Base-by-base conservation (phyloP, 2,797 vertebrate species). In the Botia almorhae region DNA sequence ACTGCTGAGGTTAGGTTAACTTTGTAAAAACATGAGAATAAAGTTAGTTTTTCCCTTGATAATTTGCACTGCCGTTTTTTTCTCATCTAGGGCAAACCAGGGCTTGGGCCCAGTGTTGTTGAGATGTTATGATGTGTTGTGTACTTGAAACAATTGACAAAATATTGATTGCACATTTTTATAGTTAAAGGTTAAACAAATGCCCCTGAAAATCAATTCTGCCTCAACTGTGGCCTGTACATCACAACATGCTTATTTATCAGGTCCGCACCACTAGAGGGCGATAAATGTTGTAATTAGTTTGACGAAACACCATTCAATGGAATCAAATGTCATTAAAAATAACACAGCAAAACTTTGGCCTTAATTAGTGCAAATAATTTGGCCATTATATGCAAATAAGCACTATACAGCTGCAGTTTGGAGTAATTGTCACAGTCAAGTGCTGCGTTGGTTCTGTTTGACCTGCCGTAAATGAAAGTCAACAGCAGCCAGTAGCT, bases 11-110 rank as follows among this genome's bases (percentile, higher is more conserved):
- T 88, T 88, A 86, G 85, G 77, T 90, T 89, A 85, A 90, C 83
- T 90, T 88, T 94, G 90, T 94, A 93, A 93, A 90, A 88, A 90
- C 81, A 91, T 72, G 89, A 91, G 91, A 92, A 88, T 89, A 89
- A 92, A 89, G 71, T 81, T 86, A 87, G 89, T 91, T 82, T 89
- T 89, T 90, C 87, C 90, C 89, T 92, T 88, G 84, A 90, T 72
- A 14, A 60, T 67, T 65, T 63, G 14, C 48, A 33, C 17, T 39
- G 46, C 33, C 4, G 1, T 33, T 33, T 39, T 43, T 39, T 43
- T 13, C 23, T n/a, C 21, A 21, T 58, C 48, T 51, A 4, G 13
- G 33, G 13, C 48, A 14, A 51, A 13, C 13, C 48, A 14, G 33
- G 33, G 33, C 23, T 26, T 26, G 11, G 14, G 48, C 12, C 13